A percentile compares a stretch with the other conserved stretches of the same genome.
Conservation (phyloP, 1,140 invertebrate species). For the Steinernema feltiae region DNA sequence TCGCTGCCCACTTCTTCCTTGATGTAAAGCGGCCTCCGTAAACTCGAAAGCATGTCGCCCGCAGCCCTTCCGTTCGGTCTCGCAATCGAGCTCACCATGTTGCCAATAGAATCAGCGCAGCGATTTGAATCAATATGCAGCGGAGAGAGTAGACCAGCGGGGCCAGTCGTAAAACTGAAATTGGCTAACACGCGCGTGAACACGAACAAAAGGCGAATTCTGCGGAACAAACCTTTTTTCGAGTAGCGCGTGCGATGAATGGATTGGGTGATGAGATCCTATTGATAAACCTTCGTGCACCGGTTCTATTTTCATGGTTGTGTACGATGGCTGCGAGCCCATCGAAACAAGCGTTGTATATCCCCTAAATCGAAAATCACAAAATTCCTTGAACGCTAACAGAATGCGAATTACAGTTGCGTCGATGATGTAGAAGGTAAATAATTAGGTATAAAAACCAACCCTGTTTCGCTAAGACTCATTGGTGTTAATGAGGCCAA, state of each 20-base stretch:
- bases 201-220: background rate
- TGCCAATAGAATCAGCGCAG: background rate
- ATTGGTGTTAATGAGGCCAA: constrained; percentile 37
- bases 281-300: constrained; percentile 8
- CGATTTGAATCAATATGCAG: constrained; percentile 26
- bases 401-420: background rate
- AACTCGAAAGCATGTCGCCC: background rate
- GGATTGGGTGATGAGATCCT: background rate
- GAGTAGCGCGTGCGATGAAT: background rate
- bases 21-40: background rate
- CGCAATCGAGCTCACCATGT: background rate
- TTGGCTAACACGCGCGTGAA: background rate
- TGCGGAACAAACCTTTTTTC: background rate
- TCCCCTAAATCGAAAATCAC: background rate
- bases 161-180: constrained; percentile 31
- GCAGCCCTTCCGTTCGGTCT: background rate
- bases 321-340: background rate
- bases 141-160: constrained; percentile 32
- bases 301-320: constrained; percentile 7
- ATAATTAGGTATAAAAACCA: background rate
- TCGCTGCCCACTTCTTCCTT: constrained; percentile 15
- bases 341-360: background rate
- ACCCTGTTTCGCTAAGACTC: constrained; percentile 24
- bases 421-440: background rate
- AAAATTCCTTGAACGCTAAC: background rate